Conservation (phyloP, 2,888 invertebrate genomes). For the Terebella lapidaria region DNA sequence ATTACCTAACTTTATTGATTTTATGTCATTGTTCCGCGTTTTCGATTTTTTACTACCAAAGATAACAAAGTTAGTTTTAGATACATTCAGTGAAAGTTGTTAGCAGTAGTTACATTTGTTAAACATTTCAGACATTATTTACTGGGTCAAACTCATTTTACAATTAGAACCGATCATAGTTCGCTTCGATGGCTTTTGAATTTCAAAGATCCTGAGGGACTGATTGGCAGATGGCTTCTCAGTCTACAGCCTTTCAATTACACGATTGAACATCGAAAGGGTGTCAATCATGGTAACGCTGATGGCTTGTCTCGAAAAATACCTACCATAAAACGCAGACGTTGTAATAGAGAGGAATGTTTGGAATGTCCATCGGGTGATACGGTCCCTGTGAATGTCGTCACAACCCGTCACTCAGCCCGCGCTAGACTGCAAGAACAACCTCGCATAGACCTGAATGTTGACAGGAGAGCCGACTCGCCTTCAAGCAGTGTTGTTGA, state of each 20-base stretch:
- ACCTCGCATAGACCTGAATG: too few species aligned
- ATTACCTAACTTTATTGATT: too few species aligned
- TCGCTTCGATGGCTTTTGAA: slow-evolving; percentile 2
- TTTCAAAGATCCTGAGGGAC: slow-evolving; percentile 5
- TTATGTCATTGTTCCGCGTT: too few species aligned
- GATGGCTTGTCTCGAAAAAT: slow-evolving; percentile 2
- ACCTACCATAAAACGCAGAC: background rate
- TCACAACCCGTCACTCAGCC: background rate
- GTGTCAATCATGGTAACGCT: slow-evolving; percentile 1
- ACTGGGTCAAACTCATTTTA: slow-evolving; percentile 3
- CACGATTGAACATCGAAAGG: background rate
- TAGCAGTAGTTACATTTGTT: slow-evolving; percentile 6
- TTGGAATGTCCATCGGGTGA: background rate
- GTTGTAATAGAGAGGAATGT: background rate
- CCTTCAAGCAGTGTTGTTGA: background rate
- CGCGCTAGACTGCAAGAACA: too few species aligned
- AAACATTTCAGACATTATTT: slow-evolving; percentile 14
- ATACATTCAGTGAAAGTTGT: too few species aligned
- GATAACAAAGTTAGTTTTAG: too few species aligned
- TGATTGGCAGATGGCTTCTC: slow-evolving; percentile 9
- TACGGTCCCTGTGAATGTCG: background rate
- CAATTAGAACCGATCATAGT: slow-evolving; percentile 10
- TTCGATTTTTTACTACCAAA: too few species aligned
- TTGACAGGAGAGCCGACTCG: too few species aligned
- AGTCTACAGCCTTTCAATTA: background rate